Conservation (phyloP, 1,140 invertebrate genomes). For the Agraylea sexmaculata region DNA sequence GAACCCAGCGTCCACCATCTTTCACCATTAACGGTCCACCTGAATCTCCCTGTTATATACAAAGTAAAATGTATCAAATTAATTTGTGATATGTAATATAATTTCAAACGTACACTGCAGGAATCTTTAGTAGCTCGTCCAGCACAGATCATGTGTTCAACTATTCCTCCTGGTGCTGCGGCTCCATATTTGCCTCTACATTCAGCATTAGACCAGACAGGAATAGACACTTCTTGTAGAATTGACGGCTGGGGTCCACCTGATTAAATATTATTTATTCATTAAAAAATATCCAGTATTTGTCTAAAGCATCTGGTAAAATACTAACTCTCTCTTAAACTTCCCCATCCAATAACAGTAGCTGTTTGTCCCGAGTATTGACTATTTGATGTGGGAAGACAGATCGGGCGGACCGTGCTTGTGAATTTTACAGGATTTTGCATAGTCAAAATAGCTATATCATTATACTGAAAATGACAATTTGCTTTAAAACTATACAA, state of each 20-base stretch:
- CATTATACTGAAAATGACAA: constrained; percentile 57
- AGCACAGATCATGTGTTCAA: constrained; percentile 77
- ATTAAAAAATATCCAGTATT: constrained; percentile 6
- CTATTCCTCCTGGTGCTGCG: constrained; percentile 76
- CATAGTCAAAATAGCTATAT: constrained; percentile 75
- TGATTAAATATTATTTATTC: constrained; percentile 24
- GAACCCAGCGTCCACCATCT: constrained; percentile 60
- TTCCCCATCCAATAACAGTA: constrained; percentile 79
- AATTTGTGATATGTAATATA: constrained; percentile 3
- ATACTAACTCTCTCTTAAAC: constrained; percentile 60
- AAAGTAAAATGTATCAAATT: constrained; percentile 8
- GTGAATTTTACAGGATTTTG: constrained; percentile 64
- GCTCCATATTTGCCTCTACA: constrained; percentile 71
- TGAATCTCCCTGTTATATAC: constrained; percentile 66
- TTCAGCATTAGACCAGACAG: constrained; percentile 69
- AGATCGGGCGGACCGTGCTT: constrained; percentile 67
- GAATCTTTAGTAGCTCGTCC: constrained; percentile 72
- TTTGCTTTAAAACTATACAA: background rate
- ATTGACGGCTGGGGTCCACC: constrained; percentile 69
- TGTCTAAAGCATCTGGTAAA: constrained; percentile 7
- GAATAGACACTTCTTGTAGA: constrained; percentile 72
- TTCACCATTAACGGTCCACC: constrained; percentile 81
- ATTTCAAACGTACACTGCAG: constrained; percentile 56
- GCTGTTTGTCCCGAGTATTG: constrained; percentile 55
- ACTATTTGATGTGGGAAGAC: constrained; percentile 53